A percentile compares a stretch with the other conserved stretches of the same genome.
Evolutionary conservation across 1,140 invertebrate species (phyloP).

Genomic region (Reticulitermes speratus): DNA sequence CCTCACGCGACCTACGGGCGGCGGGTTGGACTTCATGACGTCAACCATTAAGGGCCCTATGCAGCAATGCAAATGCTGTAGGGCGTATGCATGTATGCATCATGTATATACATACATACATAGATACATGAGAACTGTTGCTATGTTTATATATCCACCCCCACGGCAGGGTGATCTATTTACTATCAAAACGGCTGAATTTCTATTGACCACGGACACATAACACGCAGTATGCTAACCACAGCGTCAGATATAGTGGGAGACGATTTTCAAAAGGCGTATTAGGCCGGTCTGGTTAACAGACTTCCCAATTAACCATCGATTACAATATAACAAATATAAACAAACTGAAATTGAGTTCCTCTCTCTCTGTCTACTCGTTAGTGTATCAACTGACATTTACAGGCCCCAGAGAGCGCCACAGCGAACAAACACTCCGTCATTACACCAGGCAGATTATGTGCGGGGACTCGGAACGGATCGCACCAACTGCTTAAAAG

Average conservation of each 20-base stretch:
- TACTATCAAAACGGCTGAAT: conserved; percentile 6
- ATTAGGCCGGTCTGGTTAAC: neutral
- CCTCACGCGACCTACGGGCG: too few relatives aligned
- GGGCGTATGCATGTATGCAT: neutral
- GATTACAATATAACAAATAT: neutral
- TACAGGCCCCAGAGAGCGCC: too few relatives aligned
- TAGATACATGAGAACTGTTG: neutral
- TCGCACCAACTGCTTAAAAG: too few relatives aligned
- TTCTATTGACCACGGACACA: neutral
- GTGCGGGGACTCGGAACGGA: too few relatives aligned
- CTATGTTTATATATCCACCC: neutral
- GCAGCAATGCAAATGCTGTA: neutral
- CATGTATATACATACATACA: neutral
- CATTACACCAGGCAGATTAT: neutral
- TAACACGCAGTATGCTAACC: neutral
- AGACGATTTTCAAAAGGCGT: neutral
- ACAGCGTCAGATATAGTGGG: neutral
- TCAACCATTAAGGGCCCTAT: neutral
- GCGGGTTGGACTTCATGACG: too few relatives aligned
- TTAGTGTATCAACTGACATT: neutral
- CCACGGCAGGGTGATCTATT: neutral
- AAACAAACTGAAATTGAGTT: conserved; percentile 1
- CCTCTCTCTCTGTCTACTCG: neutral
- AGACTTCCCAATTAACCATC: neutral
- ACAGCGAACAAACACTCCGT: neutral